These are phyloP conservation scores for Chalcosyrphus nemorum DNA, from an alignment of 2,888 invertebrate genomes.

Conservation along the genomic window DNA sequence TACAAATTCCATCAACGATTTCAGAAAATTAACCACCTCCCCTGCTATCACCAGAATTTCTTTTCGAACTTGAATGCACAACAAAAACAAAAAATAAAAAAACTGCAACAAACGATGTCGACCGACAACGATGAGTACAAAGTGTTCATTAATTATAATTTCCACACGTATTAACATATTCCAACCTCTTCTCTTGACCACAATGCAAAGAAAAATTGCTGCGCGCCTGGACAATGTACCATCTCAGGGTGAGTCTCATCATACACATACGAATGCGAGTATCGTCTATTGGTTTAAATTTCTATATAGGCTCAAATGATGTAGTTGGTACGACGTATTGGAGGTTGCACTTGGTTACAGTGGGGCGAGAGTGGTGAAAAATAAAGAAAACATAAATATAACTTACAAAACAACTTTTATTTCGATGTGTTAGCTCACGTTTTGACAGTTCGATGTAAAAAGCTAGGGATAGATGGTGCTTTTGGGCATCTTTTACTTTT, in stretches of 20 bases:
- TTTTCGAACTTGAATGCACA: constrained; percentile 5
- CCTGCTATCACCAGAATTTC: not conserved
- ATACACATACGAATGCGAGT: not conserved
- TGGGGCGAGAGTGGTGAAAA: no score
- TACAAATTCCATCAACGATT: constrained; percentile 60
- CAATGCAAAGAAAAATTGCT: constrained; percentile 11
- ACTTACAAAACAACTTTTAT: no score
- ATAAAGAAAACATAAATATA: no score
- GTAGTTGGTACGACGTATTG: constrained; percentile 47
- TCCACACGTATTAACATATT: constrained; percentile 58
- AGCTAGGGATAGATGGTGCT: no score
- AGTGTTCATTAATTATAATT: constrained; percentile 61
- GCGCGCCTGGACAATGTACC: constrained; percentile 43
- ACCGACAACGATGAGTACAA: constrained; percentile 25
- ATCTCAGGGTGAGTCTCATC: constrained; percentile 31
- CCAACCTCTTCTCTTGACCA: constrained; percentile 31
- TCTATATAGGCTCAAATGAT: constrained; percentile 7
- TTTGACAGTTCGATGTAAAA: no score
- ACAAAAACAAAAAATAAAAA: not conserved
- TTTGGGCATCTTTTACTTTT: no score
- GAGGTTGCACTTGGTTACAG: no score
- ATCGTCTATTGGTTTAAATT: no score
- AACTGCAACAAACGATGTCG: constrained; percentile 13
- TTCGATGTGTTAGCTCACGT: no score
- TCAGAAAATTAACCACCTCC: not conserved